Evolutionary conservation across 2,797 vertebrate species (phyloP), one percentile per base, ranked within the genome.

Genomic region (Thaleichthys pacificus): DNA sequence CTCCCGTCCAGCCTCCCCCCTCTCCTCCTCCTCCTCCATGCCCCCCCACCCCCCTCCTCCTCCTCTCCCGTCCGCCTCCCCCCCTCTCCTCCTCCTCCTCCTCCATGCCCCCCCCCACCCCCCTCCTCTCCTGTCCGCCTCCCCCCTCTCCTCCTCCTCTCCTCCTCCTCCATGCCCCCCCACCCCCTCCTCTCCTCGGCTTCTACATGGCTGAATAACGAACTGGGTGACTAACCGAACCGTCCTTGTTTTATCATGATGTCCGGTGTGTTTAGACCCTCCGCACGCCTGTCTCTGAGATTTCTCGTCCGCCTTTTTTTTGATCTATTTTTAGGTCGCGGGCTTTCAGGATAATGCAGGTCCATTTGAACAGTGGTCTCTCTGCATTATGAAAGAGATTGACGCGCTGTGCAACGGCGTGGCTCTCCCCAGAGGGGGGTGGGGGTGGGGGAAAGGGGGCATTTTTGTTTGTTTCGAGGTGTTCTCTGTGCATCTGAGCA

Each of bases 331-430:
- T 89, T 80, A 64, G 80, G 81, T 85, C 67, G 49, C 79, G 84
- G 73, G 85, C 84, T 86, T 82, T 85, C 80, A 88, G 77, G 82
- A 78, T 75, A 80, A 85, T 70, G 42, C 78, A 77, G 82, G 76
- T 75, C 86, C 78, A 81, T 85, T 84, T 79, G 68, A 84, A 73
- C 74, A 73, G 77, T 64, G 14, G 75, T 85, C 83, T 76, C 85
- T 82, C 74, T 87, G 84, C 80, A 86, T 87, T 84, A 86, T 87
- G 82, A 85, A 86, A 81, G 67, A 84, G 86, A 84, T 73, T 82
- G 79, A 89, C 83, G 83, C 76, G 78, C 84, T 77, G 74, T 79
- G 74, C 26, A 4, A 35, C 69, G 79, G 78, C 70, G 74, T 32
- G 60, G 72, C 82, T 82, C 74, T 65, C 78, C 81, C 80, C 79